Evolutionary conservation across 1,140 invertebrate genomes (phyloP), one percentile per base, ranked within the genome.

Genomic region (Tetramorium parvispinum): DNA sequence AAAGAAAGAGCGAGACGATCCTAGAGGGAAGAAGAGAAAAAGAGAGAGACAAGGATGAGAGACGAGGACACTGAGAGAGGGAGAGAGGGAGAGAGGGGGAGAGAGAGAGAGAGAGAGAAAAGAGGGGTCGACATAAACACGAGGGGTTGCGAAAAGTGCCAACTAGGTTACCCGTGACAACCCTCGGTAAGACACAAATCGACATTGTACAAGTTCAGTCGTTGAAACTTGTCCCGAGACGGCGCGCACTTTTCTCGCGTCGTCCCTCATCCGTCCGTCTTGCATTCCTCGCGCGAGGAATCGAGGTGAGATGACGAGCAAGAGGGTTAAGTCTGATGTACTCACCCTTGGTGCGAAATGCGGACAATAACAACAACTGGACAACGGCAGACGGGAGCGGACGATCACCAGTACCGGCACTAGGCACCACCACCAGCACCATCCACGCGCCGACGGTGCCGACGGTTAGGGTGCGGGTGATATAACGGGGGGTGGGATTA

Each of bases 321-420:
- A 40, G 59, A 83, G 57, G 24, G 27, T 81, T 55, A 55, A 76
- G 24, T 49, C 27, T 18, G 11, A 16, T 78, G 8, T 79, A 89
- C 88, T 88, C 70, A 89, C 88, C 87, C 71, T 43, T 57, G 76
- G 16, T 65, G 21, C 59, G n/a, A 88, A 32, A 59, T 85, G 78
- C 86, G 24, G 40, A 11, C 49, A 46, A 78, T 46, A 77, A 65
- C 51, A 71, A 82, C 51, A 46, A 59, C 43, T 46, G 66, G 51
- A 32, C 51, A 51, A 24, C 32, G 37, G 24, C 73, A 32, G 57
- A 32, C 63, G 46, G 8, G 27, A 21, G 55, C 27, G 32, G 32
- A 77, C 46, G 21, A 79, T 68, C 83, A 65, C 83, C 73, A 85
- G 43, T 75, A 78, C 83, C 51, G 61, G 59, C 75, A 85, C 83